Base-by-base conservation (phyloP, 2,797 vertebrate genomes). In the Coregonus ussuriensis region DNA sequence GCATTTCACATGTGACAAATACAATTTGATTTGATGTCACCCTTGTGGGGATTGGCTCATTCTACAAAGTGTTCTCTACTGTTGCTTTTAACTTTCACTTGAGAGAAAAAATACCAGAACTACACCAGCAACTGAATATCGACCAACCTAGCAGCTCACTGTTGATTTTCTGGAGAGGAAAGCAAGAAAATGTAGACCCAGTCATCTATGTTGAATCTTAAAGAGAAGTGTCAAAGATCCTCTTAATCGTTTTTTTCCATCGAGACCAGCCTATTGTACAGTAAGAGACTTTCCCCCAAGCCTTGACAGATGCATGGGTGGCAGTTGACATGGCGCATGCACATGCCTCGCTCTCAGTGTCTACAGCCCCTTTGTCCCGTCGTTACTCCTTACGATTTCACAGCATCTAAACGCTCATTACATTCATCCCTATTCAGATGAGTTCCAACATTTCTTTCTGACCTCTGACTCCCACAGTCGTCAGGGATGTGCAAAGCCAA, bases 401-500 rank as follows among this genome's bases (percentile, higher is more conserved):
- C 71, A 21, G 74, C 76, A 53, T 82, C 65, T 79, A 51, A 84
- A 68, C 6, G 16, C 35, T 84, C 68, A 70, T 81, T 75, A 70
- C 79, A 52, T 35, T 68, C 72, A 54, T 41, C 70, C 71, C 74
- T 76, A 73, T 72, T 84, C 74, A 86, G 82, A 83, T 84, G 76
- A 31, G 11, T 74, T 53, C 77, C 59, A 78, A 76, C 83, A 47
- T n/a, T n/a, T 47, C 41, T 47, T 47, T 78, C 66, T 71, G 68
- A 82, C 82, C 86, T 75, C 73, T 88, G 88, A 90, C 89, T 75
- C 0, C 21, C 74, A 87, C 86, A 47, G 83, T 9, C 82, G 82
- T 81, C 78, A 33, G 85, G 76, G 84, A 87, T 76, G 88, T 87
- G 80, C 51, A 74, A 84, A 75, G 88, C 84, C 75, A 87, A 85